phyloP scores from a whole-genome alignment of 2,797 vertebrate genomes.

The Botia kubotai region DNA sequence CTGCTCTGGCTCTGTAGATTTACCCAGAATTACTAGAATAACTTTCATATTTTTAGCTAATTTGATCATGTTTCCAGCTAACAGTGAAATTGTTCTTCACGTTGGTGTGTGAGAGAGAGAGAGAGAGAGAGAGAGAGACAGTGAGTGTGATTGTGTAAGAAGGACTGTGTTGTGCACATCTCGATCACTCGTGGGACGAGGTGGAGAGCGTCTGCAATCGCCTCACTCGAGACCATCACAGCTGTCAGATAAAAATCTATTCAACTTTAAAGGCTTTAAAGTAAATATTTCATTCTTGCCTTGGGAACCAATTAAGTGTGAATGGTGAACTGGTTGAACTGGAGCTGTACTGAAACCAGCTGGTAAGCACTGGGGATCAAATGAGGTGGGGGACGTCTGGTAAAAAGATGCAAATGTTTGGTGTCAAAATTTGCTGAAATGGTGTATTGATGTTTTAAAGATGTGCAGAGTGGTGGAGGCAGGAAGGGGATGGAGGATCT shows the following conservation, averaged over 20 bases:
- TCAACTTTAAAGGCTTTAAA: constrained; percentile 74
- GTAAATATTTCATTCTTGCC: constrained; percentile 75
- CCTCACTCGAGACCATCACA: constrained; percentile 70
- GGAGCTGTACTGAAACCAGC: constrained; percentile 71
- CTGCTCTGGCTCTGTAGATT: no score
- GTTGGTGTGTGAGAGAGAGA: no score
- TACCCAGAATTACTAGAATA: not conserved
- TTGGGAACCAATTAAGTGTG: constrained; percentile 73
- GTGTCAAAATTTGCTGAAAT: constrained; percentile 63
- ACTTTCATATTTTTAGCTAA: no score
- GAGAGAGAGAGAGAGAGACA: no score
- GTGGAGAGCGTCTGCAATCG: constrained; percentile 64
- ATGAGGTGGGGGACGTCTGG: constrained; percentile 39
- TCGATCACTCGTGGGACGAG: constrained; percentile 60
- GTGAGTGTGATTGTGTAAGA: constrained; percentile 25
- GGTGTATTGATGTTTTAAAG: constrained; percentile 71
- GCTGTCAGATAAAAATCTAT: constrained; percentile 75
- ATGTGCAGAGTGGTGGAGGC: constrained; percentile 65
- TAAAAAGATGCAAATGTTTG: constrained; percentile 68
- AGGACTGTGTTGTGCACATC: constrained; percentile 64
- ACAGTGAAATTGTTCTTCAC: no score
- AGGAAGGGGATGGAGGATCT: constrained; percentile 60
- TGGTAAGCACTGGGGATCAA: constrained; percentile 69
- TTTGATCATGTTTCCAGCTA: no score
- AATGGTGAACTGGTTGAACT: constrained; percentile 72